A percentile compares a stretch with the other conserved stretches of the same genome.
Evolutionary conservation across 2,888 invertebrate genomes (phyloP).

Genomic region (Zelleria hepariella): DNA sequence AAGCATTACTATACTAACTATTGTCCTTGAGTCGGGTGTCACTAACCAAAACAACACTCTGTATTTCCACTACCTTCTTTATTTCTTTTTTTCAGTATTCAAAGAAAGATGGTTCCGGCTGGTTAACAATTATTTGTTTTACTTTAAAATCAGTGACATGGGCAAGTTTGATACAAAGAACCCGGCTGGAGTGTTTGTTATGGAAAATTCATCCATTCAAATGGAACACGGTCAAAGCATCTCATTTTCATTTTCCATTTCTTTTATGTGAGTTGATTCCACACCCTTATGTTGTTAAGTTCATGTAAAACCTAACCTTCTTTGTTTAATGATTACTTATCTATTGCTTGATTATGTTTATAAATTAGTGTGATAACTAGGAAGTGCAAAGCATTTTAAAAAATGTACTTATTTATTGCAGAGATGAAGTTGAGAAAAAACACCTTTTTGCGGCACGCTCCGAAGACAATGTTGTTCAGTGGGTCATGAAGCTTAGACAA

Average conservation of each 20-base stretch:
- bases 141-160: slow-evolving; percentile 79
- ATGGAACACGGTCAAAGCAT: slow-evolving; percentile 77
- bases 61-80: not conserved
- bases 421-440: slow-evolving; percentile 76
- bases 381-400: slow-evolving; percentile 2
- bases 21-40: too few species aligned
- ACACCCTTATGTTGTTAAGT: not conserved
- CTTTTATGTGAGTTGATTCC: slow-evolving; percentile 66
- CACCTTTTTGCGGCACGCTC: slow-evolving; percentile 80
- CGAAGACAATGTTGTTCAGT: slow-evolving; percentile 78
- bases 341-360: not conserved
- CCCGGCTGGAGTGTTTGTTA: slow-evolving; percentile 80
- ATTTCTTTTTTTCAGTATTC: slow-evolving; percentile 67
- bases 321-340: too few species aligned
- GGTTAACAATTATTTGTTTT: slow-evolving; percentile 81
- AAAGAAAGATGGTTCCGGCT: slow-evolving; percentile 86
- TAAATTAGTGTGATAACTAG: not conserved
- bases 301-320: too few species aligned
- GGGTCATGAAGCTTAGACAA: slow-evolving; percentile 77
- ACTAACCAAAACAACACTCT: too few species aligned
- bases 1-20: too few species aligned
- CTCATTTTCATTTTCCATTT: slow-evolving; percentile 82
- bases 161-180: slow-evolving; percentile 75
- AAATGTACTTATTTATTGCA: slow-evolving; percentile 16
- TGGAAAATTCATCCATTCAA: slow-evolving; percentile 80